These are phyloP conservation scores for Acleris laterana DNA, from an alignment of 2,888 invertebrate genomes.

Conservation along the genomic window DNA sequence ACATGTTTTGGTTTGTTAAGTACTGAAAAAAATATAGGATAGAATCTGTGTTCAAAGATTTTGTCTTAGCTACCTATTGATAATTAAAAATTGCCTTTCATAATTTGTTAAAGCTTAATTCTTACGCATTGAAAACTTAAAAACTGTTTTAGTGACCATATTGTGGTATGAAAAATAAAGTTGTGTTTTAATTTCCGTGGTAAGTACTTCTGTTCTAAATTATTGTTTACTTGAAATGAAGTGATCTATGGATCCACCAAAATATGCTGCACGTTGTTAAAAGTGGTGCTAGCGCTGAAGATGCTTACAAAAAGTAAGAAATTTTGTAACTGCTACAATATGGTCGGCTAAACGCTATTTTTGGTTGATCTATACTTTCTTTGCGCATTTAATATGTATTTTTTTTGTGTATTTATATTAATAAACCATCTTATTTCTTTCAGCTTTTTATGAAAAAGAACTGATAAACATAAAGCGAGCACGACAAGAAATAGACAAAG, in stretches of 20 bases:
- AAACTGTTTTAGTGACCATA: slow-evolving; percentile 38
- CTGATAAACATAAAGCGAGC: slow-evolving; percentile 43
- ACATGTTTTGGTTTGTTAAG: too few relatives aligned
- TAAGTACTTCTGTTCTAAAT: slow-evolving; percentile 31
- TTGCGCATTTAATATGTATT: neutral
- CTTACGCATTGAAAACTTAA: neutral
- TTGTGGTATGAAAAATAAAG: slow-evolving; percentile 37
- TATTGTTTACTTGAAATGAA: slow-evolving; percentile 1
- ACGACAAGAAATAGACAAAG: slow-evolving; percentile 44
- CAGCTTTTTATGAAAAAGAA: slow-evolving; percentile 42
- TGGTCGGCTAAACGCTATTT: slow-evolving; percentile 36
- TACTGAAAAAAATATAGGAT: too few relatives aligned
- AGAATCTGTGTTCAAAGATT: too few relatives aligned
- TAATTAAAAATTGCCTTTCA: too few relatives aligned
- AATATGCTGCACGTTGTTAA: slow-evolving; percentile 9
- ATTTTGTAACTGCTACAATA: slow-evolving; percentile 38
- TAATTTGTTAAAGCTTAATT: too few relatives aligned
- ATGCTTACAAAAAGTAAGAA: neutral
- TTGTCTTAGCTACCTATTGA: too few relatives aligned
- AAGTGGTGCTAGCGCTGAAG: slow-evolving; percentile 2
- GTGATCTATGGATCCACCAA: slow-evolving; percentile 33
- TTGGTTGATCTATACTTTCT: slow-evolving; percentile 50
- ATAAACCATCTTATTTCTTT: slow-evolving; percentile 8
- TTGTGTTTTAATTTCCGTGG: slow-evolving; percentile 23
- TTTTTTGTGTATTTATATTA: neutral